Evolutionary conservation across 2,113 vertebrate species (phyloP).

Genomic region (Daboia siamensis): DNA sequence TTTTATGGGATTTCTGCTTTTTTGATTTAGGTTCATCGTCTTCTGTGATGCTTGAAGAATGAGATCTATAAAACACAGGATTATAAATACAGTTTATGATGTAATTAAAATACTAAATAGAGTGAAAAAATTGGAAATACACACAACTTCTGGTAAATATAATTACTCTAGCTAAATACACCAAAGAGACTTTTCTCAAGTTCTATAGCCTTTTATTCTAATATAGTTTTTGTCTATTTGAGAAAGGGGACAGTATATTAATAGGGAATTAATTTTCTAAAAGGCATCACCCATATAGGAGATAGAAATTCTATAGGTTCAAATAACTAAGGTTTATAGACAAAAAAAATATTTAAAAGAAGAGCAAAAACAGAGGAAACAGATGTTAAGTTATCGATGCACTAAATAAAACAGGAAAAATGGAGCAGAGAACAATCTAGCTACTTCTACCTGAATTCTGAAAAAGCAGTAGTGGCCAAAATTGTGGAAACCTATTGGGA

Average conservation of each 20-base stretch:
- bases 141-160: background rate
- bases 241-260: background rate
- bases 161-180: background rate
- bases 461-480: background rate
- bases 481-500: too few species aligned
- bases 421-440: background rate
- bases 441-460: background rate
- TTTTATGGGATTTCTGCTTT: slow-evolving; percentile 87
- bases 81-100: background rate
- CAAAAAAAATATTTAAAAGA: background rate
- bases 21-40: slow-evolving; percentile 81
- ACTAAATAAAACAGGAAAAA: background rate
- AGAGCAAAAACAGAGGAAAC: background rate
- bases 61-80: slow-evolving; percentile 64
- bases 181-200: background rate
- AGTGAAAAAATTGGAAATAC: background rate
- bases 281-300: background rate
- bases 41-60: slow-evolving; percentile 78
- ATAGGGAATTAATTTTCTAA: background rate
- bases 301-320: background rate
- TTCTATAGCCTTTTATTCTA: background rate
- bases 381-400: background rate
- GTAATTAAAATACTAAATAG: background rate
- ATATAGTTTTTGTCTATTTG: background rate
- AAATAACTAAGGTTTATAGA: background rate